These are phyloP conservation scores for Aleadryas rufinucha DNA, from an alignment of 2,113 vertebrate species.

Conservation along the genomic window DNA sequence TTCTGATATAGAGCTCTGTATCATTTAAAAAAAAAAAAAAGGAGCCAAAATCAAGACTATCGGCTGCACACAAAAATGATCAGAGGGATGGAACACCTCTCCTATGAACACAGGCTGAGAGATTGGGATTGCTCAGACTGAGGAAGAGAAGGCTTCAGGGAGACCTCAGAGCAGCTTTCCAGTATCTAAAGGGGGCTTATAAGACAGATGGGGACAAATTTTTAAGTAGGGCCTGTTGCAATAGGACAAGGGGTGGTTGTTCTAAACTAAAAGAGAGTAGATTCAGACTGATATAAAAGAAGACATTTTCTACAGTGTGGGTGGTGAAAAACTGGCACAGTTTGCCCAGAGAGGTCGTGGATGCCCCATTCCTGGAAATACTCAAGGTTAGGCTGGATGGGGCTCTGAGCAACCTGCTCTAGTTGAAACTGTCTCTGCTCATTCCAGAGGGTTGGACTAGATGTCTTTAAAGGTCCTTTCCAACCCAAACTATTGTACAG, in stretches of 20 bases:
- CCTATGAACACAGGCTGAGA: not conserved
- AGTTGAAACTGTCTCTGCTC: not conserved
- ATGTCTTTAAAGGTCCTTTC: not conserved
- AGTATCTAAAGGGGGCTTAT: not conserved
- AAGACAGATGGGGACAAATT: not conserved
- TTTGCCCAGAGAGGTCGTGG: not conserved
- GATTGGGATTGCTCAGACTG: not conserved
- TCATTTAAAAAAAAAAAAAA: not conserved
- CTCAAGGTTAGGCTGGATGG: not conserved
- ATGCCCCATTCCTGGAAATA: not conserved
- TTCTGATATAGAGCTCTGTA: not conserved
- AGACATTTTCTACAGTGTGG: not conserved
- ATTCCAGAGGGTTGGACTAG: not conserved
- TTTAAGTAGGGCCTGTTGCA: fast-evolving
- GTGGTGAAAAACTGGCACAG: not conserved
- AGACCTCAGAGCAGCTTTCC: not conserved
- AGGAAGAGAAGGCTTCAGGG: not conserved
- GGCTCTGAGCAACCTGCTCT: not conserved
- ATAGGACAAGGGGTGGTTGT: not conserved
- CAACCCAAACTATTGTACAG: not conserved
- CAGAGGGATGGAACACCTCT: not conserved
- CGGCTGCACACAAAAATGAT: not conserved
- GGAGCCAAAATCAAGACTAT: not conserved
- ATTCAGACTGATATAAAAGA: not conserved
- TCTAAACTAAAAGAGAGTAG: not conserved